These are phyloP conservation scores for Boloria selene DNA, from an alignment of 2,888 invertebrate species.

Conservation along the genomic window DNA sequence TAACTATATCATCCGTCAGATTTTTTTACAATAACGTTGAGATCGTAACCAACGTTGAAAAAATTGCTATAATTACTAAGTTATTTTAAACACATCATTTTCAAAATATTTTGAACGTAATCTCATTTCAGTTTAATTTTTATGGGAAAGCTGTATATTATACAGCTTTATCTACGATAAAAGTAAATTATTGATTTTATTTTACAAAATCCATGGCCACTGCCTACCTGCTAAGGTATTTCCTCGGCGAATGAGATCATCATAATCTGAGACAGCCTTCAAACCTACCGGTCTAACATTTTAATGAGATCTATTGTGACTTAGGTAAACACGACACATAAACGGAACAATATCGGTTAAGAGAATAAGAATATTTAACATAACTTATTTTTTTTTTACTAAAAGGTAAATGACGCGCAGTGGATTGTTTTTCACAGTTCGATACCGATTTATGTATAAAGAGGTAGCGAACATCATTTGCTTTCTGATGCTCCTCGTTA, in stretches of 20 bases:
- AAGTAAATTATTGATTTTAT: slow-evolving; percentile 15
- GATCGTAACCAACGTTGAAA: no score
- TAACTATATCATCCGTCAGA: no score
- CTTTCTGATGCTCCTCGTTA: no score
- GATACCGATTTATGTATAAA: no score
- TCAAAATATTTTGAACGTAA: no score
- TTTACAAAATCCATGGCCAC: slow-evolving; percentile 35
- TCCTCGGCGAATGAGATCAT: slow-evolving; percentile 48
- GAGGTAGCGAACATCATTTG: no score
- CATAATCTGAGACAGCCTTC: slow-evolving; percentile 47
- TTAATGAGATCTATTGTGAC: slow-evolving; percentile 43
- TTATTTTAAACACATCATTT: no score
- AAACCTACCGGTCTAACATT: slow-evolving; percentile 43
- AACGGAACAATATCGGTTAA: slow-evolving; percentile 22
- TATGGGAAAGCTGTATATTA: background rate
- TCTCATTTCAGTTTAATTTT: no score
- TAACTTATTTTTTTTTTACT: background rate
- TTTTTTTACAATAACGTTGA: no score
- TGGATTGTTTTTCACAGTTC: no score
- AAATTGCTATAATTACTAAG: no score
- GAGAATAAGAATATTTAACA: slow-evolving; percentile 4
- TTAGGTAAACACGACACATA: slow-evolving; percentile 40
- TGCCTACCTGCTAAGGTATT: slow-evolving; percentile 41
- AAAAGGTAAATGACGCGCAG: no score
- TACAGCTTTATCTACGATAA: background rate